Evolutionary conservation across 2,888 invertebrate species (phyloP).

Genomic region (Venustoraphidia nigricollis): DNA sequence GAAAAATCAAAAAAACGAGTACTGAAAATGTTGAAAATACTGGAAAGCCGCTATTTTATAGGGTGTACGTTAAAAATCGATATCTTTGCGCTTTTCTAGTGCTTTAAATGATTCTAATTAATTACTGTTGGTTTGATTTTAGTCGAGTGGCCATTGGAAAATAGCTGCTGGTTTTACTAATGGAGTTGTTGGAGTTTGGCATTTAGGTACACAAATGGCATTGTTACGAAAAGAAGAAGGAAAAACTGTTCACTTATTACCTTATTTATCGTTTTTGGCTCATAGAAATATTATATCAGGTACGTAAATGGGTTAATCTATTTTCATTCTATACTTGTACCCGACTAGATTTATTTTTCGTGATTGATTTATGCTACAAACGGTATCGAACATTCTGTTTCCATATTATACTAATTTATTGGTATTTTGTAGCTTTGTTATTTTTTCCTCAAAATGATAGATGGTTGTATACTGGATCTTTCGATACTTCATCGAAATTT

Average conservation of each 20-base stretch:
- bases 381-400: too few species aligned
- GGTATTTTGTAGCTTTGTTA: too few species aligned
- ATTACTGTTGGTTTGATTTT: slow-evolving; percentile 25
- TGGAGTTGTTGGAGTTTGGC: slow-evolving; percentile 48
- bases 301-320: slow-evolving; percentile 19
- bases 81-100: neutral
- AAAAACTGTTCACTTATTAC: slow-evolving; percentile 32
- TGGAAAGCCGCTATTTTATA: too few species aligned
- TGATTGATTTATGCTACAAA: too few species aligned
- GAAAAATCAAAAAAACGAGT: too few species aligned
- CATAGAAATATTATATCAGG: slow-evolving; percentile 43
- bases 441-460: slow-evolving; percentile 31
- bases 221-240: slow-evolving; percentile 28
- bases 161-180: slow-evolving; percentile 53
- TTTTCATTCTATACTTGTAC: neutral
- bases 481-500: slow-evolving; percentile 48
- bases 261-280: slow-evolving; percentile 40
- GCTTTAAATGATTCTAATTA: slow-evolving; percentile 10
- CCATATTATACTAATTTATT: too few species aligned
- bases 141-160: slow-evolving; percentile 26
- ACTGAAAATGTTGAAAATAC: too few species aligned
- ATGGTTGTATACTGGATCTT: slow-evolving; percentile 47
- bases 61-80: too few species aligned
- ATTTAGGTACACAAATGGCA: slow-evolving; percentile 36
- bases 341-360: too few species aligned